A percentile compares a stretch with the other conserved stretches of the same genome.
These are phyloP conservation scores for Pocillopora verrucosa DNA, from an alignment of 64 coral and sea anemone species.

Conservation along the genomic window DNA sequence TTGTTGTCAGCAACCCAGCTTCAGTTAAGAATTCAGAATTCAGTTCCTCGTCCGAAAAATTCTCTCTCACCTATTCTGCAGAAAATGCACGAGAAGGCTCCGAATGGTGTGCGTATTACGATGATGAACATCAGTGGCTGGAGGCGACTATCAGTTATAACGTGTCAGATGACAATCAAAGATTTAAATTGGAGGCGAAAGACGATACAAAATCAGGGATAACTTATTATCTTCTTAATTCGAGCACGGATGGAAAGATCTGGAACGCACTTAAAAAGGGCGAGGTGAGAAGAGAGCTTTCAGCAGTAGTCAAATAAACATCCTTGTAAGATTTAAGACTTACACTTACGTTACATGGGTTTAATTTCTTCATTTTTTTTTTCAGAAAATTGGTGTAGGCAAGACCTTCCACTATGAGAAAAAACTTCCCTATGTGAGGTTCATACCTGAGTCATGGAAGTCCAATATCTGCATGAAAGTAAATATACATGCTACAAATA, in stretches of 20 bases:
- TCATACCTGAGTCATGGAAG: neutral
- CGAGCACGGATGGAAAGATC: neutral
- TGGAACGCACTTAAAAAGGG: neutral
- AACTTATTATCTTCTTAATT: neutral
- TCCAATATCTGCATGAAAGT: slow-evolving; percentile 16
- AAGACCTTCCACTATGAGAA: no score
- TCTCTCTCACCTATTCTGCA: neutral
- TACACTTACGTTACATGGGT: no score
- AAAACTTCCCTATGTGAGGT: neutral
- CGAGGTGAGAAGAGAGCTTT: neutral
- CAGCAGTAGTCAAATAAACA: no score
- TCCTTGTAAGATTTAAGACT: no score
- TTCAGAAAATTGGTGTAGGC: neutral
- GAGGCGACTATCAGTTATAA: neutral
- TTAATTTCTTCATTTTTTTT: neutral
- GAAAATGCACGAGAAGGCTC: neutral
- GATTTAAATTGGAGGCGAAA: no score
- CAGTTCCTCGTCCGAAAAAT: neutral
- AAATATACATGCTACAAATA: neutral
- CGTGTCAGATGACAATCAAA: neutral
- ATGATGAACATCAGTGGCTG: neutral
- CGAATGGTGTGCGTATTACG: slow-evolving; percentile 7
- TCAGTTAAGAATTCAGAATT: neutral
- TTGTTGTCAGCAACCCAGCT: neutral
- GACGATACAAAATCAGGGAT: neutral